Base-by-base conservation (phyloP, 1,140 invertebrate genomes). In the Diorhabda carinulata region DNA sequence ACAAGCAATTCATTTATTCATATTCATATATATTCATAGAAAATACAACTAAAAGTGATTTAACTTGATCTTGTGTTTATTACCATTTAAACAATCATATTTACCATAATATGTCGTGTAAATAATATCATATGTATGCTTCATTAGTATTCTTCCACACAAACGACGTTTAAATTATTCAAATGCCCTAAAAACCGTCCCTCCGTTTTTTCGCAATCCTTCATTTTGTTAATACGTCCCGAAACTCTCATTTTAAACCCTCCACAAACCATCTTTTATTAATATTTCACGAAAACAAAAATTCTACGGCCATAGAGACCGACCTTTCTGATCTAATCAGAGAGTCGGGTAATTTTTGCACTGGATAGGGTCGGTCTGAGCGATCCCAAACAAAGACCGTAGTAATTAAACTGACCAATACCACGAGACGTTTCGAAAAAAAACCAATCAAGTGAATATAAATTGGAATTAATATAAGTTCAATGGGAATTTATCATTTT, bases 211-310 rank as follows among this genome's bases (percentile, higher is more conserved):
- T 44, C 43, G 44, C 61, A 10, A 62, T 62, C 61, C 43, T 62
- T 62, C 61, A 62, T 62, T 62, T 44, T 43, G 43, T 10, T 62
- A 62, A 62, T 62, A 62, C 61, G 43, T 62, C 61, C 61, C 61
- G 44, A 62, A 62, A 62, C 41, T 62, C 61, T 62, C 43, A 43
- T 62, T 10, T 62, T 10, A 43, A 43, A 62, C 41, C 61, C 61
- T 43, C 43, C 3, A 43, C 43, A 43, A 62, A 62, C 43, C 43
- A 43, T 62, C 61, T 62, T 43, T 62, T 62, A 62, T 62, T 43
- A 62, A 62, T 62, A 43, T 62, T 62, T 62, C 41, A 62, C 42
- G 41, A 62, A 62, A 62, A 62, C 61, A 62, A 62, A 62, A 62
- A 62, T 62, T 8, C 10, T 41, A 43, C 9, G 3, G 61, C 61